Percentiles rank a stretch among this genome's conserved stretches.
These are phyloP conservation scores for Archips xylosteana DNA, from an alignment of 2,888 invertebrate genomes.

Conservation along the genomic window DNA sequence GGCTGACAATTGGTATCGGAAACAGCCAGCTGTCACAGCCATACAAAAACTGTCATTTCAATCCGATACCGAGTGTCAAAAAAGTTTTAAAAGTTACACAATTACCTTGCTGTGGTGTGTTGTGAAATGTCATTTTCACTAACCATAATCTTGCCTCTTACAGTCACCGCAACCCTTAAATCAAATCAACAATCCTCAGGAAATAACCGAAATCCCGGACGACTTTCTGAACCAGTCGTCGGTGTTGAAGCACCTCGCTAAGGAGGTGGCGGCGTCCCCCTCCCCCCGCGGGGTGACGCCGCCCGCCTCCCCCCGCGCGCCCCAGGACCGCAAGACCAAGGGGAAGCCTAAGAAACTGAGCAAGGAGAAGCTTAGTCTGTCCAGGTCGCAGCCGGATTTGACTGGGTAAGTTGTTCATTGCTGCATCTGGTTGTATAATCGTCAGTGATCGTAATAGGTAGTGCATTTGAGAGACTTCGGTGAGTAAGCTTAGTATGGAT, in stretches of 20 bases:
- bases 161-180: background rate
- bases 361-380: conserved; percentile 87
- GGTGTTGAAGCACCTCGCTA: conserved; percentile 93
- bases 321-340: conserved; percentile 62
- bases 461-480: no score
- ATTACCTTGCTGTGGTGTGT: no score
- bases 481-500: no score
- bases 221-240: conserved; percentile 94
- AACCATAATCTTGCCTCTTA: background rate
- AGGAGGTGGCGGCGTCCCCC: conserved; percentile 88
- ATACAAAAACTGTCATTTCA: no score
- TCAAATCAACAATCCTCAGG: conserved; percentile 69
- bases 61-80: no score
- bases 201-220: conserved; percentile 94
- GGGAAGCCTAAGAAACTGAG: conserved; percentile 73
- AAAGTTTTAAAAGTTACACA: no score
- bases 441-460: no score
- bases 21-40: no score
- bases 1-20: no score
- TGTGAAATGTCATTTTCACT: no score
- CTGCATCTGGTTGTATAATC: no score
- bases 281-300: conserved; percentile 70
- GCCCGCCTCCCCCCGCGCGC: conserved; percentile 67
- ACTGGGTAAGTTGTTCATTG: conserved; percentile 81
- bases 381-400: conserved; percentile 94